A percentile compares a stretch with the other conserved stretches of the same genome.
phyloP scores from a whole-genome alignment of 2,888 invertebrate genomes.

The Malacosoma neustria region DNA sequence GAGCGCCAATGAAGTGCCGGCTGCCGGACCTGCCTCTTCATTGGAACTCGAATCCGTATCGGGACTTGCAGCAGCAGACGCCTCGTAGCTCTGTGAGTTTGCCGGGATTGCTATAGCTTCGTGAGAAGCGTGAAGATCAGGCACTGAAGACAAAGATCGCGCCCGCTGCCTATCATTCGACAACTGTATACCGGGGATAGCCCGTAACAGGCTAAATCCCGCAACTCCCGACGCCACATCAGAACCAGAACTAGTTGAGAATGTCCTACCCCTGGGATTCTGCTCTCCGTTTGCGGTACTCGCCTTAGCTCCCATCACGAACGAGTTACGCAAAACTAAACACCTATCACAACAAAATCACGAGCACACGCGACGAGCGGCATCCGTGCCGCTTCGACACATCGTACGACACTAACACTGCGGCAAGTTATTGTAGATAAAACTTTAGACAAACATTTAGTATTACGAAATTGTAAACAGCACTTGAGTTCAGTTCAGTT shows the following conservation, averaged over 20 bases:
- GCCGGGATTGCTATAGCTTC: slow-evolving; percentile 78
- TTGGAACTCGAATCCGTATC: slow-evolving; percentile 81
- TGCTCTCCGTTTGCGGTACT: slow-evolving; percentile 87
- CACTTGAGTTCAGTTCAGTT: slow-evolving; percentile 64
- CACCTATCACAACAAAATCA: slow-evolving; percentile 57
- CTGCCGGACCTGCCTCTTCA: slow-evolving; percentile 73
- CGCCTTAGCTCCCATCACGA: slow-evolving; percentile 87
- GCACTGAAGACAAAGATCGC: slow-evolving; percentile 87
- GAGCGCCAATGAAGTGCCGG: slow-evolving; percentile 73
- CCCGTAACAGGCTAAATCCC: slow-evolving; percentile 81
- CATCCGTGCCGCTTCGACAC: slow-evolving; percentile 62
- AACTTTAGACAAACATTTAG: slow-evolving; percentile 33
- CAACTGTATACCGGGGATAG: slow-evolving; percentile 82
- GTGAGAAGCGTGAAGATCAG: slow-evolving; percentile 78
- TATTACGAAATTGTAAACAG: slow-evolving; percentile 67
- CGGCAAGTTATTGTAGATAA: background rate
- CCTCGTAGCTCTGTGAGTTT: slow-evolving; percentile 78
- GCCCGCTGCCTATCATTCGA: slow-evolving; percentile 88
- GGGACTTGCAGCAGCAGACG: slow-evolving; percentile 77
- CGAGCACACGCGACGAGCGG: slow-evolving; percentile 55
- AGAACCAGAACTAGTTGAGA: slow-evolving; percentile 83
- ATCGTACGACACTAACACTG: slow-evolving; percentile 47
- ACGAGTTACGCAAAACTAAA: slow-evolving; percentile 68
- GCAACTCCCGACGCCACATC: slow-evolving; percentile 76
- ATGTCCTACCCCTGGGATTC: slow-evolving; percentile 83